Evolutionary conservation across 2,113 vertebrate species (phyloP).

Genomic region (Puntigrus tetrazona): DNA sequence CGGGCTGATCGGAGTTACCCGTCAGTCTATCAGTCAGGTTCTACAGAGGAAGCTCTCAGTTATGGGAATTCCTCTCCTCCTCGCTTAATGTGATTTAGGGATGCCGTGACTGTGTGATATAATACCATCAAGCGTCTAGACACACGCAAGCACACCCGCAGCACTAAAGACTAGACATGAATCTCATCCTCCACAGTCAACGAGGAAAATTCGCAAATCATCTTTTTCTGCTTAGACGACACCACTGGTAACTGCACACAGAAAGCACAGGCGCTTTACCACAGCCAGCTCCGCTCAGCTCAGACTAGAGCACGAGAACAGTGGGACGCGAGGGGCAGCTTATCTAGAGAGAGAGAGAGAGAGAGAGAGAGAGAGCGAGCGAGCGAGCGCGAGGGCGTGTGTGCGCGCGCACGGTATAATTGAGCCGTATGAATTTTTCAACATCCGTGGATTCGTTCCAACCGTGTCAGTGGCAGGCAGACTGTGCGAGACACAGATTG

Average conservation of each 20-base stretch:
- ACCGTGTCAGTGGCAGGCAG: conserved; percentile 50
- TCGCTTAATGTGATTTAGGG: conserved; percentile 46
- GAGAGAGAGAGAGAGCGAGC: conserved; percentile 7
- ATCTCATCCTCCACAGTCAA: conserved; percentile 23
- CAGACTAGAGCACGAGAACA: conserved; percentile 32
- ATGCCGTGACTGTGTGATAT: conserved; percentile 50
- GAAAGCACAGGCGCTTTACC: conserved; percentile 27
- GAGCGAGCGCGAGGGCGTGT: conserved; percentile 36
- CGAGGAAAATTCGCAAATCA: background rate
- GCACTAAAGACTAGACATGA: conserved; percentile 31
- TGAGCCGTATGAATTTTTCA: conserved; percentile 63
- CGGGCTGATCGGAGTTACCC: conserved; percentile 35
- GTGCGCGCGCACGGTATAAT: conserved; percentile 59
- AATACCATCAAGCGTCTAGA: conserved; percentile 47
- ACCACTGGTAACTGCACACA: conserved; percentile 6
- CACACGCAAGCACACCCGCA: conserved; percentile 24
- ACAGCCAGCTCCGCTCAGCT: conserved; percentile 32
- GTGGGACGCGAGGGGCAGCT: conserved; percentile 8
- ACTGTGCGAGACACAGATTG: conserved; percentile 54
- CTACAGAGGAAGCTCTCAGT: conserved; percentile 40
- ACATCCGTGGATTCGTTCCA: conserved; percentile 62
- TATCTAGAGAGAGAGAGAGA: conserved; percentile 36
- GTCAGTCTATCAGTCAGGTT: conserved; percentile 21
- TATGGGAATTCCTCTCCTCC: conserved; percentile 49
- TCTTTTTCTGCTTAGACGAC: conserved; percentile 35